Base-by-base conservation (phyloP, 2,888 invertebrate species). In the Ariolimax columbianus region DNA sequence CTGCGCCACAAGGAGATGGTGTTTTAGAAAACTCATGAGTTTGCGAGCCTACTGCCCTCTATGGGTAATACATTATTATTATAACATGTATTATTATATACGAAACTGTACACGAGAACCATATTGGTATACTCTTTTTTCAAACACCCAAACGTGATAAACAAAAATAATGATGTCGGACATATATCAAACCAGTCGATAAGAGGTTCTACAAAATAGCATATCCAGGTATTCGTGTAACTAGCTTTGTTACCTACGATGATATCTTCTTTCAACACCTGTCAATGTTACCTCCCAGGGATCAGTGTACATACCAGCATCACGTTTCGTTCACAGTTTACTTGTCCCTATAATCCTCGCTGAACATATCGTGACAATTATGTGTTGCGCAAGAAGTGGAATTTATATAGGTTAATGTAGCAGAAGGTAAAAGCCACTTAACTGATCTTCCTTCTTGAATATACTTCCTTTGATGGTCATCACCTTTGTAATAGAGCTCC, bases 161-260 rank as follows among this genome's bases (percentile, higher is more conserved):
- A n/a, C n/a, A n/a, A n/a, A n/a, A n/a, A n/a, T n/a, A n/a, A n/a
- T n/a, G n/a, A n/a, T n/a, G n/a, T n/a, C n/a, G n/a, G n/a, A n/a
- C n/a, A n/a, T n/a, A n/a, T n/a, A n/a, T n/a, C n/a, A n/a, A n/a
- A n/a, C n/a, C n/a, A n/a, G n/a, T n/a, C n/a, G n/a, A n/a, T n/a
- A n/a, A n/a, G n/a, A n/a, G n/a, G n/a, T n/a, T 1, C n/a, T 36
- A 40, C 3, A 26, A 47, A 73, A 73, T 47, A 73, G 3, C 73
- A 9, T n/a, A 73, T 26, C n/a, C 43, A 30, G 30, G 30, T n/a
- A 43, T 73, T 26, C n/a, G n/a, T 73, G 2, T 51, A 75, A 75
- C 51, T 75, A 51, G 75, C 75, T 51, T 75, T 75, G 75, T 75
- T 75, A 75, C 75, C 0, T 17, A 36, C 30, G 36, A 51, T 33